Conservation (phyloP, 2,888 invertebrate species). For the Nephrocerus scutellatus region DNA sequence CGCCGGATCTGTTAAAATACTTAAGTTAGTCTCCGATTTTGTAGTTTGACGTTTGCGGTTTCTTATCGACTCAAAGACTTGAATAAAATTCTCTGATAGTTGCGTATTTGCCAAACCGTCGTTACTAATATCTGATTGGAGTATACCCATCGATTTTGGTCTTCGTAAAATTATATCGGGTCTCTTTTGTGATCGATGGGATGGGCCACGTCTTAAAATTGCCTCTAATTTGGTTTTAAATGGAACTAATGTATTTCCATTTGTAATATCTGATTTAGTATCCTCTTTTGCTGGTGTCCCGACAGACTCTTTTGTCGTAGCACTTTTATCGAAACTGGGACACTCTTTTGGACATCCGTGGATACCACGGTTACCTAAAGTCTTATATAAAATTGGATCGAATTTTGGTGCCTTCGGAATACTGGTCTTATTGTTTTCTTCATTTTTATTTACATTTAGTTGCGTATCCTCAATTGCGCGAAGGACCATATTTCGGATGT, state of each 20-base stretch:
- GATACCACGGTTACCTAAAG: slow-evolving; percentile 34
- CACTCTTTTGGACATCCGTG: slow-evolving; percentile 25
- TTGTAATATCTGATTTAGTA: background rate
- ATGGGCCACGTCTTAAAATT: slow-evolving; percentile 38
- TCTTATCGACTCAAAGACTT: slow-evolving; percentile 3
- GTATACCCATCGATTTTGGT: slow-evolving; percentile 27
- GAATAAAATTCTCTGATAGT: slow-evolving; percentile 4
- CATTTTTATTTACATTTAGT: slow-evolving; percentile 3
- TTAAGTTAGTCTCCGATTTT: slow-evolving; percentile 1
- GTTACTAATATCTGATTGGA: slow-evolving; percentile 22
- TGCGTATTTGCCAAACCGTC: background rate
- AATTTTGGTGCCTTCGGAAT: slow-evolving; percentile 43
- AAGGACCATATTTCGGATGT: slow-evolving; percentile 30
- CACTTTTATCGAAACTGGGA: slow-evolving; percentile 29
- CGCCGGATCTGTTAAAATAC: slow-evolving; percentile 14
- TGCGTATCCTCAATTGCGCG: slow-evolving; percentile 27
- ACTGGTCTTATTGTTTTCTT: too few species aligned
- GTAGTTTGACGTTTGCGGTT: too few species aligned
- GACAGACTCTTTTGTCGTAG: slow-evolving; percentile 6
- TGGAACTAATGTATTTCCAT: slow-evolving; percentile 22
- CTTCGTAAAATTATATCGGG: slow-evolving; percentile 25
- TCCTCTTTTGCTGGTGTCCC: slow-evolving; percentile 15
- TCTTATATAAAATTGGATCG: slow-evolving; percentile 41
- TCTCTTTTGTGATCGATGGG: slow-evolving; percentile 30
- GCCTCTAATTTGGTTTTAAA: slow-evolving; percentile 42